Evolutionary conservation across 2,888 invertebrate species (phyloP).

Genomic region (Acanthosepion lycidas): DNA sequence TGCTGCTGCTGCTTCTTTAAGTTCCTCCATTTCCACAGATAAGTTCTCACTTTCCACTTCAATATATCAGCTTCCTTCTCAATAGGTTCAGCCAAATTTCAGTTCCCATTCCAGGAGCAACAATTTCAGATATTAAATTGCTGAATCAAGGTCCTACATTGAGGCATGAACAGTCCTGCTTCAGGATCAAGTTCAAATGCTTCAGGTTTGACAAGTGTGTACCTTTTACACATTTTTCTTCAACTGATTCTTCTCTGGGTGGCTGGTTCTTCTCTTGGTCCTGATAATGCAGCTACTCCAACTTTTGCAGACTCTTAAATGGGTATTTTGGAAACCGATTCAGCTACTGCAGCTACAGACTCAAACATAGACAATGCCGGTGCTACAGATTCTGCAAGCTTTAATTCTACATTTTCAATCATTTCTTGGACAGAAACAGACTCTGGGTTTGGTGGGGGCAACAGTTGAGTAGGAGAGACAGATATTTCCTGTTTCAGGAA

Average conservation of each 20-base stretch:
- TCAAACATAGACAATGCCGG: background rate
- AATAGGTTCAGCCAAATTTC: background rate
- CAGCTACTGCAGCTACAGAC: background rate
- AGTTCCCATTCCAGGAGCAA: background rate
- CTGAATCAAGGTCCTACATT: background rate
- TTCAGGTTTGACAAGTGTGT: background rate
- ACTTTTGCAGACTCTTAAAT: background rate
- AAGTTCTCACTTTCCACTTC: background rate
- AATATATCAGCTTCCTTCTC: background rate
- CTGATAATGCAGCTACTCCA: background rate
- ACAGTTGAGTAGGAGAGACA: background rate
- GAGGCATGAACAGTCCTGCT: constrained; percentile 2
- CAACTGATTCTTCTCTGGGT: background rate
- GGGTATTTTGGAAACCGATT: background rate
- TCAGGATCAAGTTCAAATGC: constrained; percentile 4
- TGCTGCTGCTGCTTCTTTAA: too few species aligned
- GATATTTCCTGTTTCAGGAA: background rate
- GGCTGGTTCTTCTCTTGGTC: too few species aligned
- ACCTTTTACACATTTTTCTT: background rate
- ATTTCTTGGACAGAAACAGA: background rate
- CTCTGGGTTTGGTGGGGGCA: background rate
- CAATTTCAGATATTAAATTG: constrained; percentile 14
- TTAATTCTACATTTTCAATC: background rate
- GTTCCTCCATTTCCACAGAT: constrained; percentile 10
- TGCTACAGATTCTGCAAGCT: constrained; percentile 37